phyloP scores from a whole-genome alignment of 2,888 invertebrate species.

The Pheosia tremula region DNA sequence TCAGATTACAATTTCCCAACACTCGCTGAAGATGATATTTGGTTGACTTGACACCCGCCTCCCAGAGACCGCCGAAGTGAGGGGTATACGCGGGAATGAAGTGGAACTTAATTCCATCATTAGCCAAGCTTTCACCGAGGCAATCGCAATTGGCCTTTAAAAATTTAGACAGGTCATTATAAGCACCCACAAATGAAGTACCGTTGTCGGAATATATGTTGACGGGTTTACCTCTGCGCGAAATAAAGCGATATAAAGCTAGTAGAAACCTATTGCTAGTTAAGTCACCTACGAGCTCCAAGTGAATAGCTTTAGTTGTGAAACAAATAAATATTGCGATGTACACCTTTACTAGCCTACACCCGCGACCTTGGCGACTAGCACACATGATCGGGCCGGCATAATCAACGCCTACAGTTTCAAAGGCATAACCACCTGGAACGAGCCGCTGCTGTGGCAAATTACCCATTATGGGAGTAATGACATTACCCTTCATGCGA shows the following conservation, averaged over 20 bases:
- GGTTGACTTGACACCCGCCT: constrained; percentile 5
- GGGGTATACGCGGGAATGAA: constrained; percentile 12
- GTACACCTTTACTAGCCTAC: constrained; percentile 3
- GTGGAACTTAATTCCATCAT: constrained; percentile 8
- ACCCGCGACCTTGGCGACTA: constrained; percentile 11
- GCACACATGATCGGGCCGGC: constrained; percentile 27
- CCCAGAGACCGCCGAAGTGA: constrained; percentile 14
- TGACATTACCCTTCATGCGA: constrained; percentile 11
- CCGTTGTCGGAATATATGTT: constrained; percentile 33
- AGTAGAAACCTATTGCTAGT: constrained; percentile 25
- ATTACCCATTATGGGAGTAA: constrained; percentile 30
- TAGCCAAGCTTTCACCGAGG: constrained; percentile 3
- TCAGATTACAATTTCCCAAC: constrained; percentile 18
- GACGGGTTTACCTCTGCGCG: constrained; percentile 23
- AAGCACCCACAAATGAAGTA: constrained; percentile 34
- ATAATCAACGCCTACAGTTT: constrained; percentile 26
- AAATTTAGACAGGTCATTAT: constrained; percentile 23
- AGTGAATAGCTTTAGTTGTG: neutral
- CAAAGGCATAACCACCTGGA: constrained; percentile 21
- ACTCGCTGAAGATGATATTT: constrained; percentile 19
- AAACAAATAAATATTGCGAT: constrained; percentile 5
- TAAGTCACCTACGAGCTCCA: constrained; percentile 18
- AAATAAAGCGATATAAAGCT: constrained; percentile 30
- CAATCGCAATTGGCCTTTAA: constrained; percentile 7
- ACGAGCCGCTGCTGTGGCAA: constrained; percentile 26